Base-by-base conservation (phyloP, 2,113 vertebrate species). In the Clarias gariepinus region DNA sequence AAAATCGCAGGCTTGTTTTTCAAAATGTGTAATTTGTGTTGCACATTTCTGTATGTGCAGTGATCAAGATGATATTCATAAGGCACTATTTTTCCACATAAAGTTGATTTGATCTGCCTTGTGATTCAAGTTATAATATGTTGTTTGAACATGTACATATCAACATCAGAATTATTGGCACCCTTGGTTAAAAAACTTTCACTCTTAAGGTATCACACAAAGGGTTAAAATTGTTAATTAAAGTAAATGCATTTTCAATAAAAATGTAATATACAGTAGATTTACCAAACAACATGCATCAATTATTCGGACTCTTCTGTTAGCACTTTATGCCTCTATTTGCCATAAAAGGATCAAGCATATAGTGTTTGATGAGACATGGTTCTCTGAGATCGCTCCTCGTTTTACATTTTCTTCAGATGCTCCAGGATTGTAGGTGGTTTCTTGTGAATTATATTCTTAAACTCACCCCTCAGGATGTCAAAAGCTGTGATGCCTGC, bases 21-120 rank as follows among this genome's bases (percentile, higher is more conserved):
- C 11, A 83, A 64, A 16, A 69, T 57, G 69, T 57, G 11, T 33
- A 3, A 71, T 71, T 58, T 83, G 82, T 71, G 53, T 30, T 82
- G 11, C 23, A 64, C 13, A 0, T 36, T 61, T 61, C 33, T 69
- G 41, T 47, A 74, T 76, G 73, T 53, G 52, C 41, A n/a, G 2
- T 53, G 41, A 53, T 76, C 36, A 77, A 77, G 47, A 18, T 18
- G 52, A 25, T 13, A 63, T 25, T 21, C 10, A 80, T 58, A 30
- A 1, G 47, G 9, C 76, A 19, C 33, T 30, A 9, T 19, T 57
- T 81, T 81, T 81, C 28, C 28, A 36, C 3, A 11, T 36, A 36
- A 81, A 81, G 19, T 64, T 81, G 58, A 63, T 81, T 81, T 81
- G 79, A 81, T 81, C 33, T 5, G 21, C 4, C 3, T 52, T 53